Evolutionary conservation across 2,113 vertebrate species (phyloP), one percentile per base, ranked within the genome.

Genomic region (Nesoenas mayeri): DNA sequence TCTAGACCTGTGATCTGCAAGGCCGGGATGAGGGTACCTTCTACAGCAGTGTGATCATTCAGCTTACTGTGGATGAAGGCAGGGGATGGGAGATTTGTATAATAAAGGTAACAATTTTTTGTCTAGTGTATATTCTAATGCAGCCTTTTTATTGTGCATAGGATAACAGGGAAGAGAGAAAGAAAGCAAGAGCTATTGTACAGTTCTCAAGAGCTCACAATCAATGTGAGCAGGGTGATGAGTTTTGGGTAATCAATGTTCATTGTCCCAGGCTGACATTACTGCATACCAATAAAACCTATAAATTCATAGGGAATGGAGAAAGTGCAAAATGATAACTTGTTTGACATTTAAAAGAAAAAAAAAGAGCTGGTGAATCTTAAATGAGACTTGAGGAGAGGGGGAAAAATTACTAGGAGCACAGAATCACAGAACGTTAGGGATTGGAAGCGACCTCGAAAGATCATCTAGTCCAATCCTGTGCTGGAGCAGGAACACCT

Each of bases 311-410:
- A 0, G 13, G 12, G 65, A 94, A 66, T 0, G 8, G 65, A 40
- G 67, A 56, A 74, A 75, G 58, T 29, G 26, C 28, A 87, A 81
- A 89, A 85, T 70, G 85, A 93, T 85, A 62, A 79, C 81, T 77
- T 80, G 86, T 88, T 96, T 91, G 92, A 77, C 85, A 12, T 65
- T 65, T 32, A 56, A 38, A 75, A 50, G 85, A 69, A 88, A 79
- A 80, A 80, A 38, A 32, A n/a, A 73, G 79, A 70, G 31, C 93
- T 25, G 66, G 61, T 71, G 64, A 47, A 82, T 60, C 48, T 70
- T 42, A 15, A 61, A 50, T 2, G 65, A 89, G 73, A 56, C 25
- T 34, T 32, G 18, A 11, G 21, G 34, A 42, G 20, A 57, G 25
- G 31, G 18, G n/a, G 22, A 25, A 61, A 84, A 69, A 26, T 14